These are phyloP conservation scores for Bombycilla garrulus DNA, from an alignment of 2,113 vertebrate genomes.

Conservation along the genomic window DNA sequence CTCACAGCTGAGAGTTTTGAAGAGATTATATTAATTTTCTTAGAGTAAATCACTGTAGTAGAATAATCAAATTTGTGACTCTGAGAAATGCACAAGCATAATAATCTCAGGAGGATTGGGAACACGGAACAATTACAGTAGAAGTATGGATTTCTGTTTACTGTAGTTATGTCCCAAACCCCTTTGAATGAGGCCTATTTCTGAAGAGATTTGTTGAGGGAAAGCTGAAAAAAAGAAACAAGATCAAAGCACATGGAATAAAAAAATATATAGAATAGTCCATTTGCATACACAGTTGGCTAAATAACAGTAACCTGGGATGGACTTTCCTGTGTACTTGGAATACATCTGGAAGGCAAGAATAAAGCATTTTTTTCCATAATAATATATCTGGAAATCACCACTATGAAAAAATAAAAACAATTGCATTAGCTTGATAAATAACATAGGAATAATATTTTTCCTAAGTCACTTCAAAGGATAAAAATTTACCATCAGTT, in stretches of 20 bases:
- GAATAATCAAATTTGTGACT: constrained; percentile 15
- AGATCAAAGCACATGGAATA: not conserved
- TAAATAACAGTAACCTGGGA: not conserved
- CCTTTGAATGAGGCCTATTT: not conserved
- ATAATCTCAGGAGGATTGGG: not conserved
- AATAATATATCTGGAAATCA: not conserved
- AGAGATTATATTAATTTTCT: constrained; percentile 10
- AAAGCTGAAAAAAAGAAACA: not conserved
- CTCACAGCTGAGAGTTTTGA: not conserved
- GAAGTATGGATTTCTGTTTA: not conserved
- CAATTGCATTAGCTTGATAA: not conserved
- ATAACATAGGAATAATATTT: not conserved
- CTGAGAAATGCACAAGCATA: not conserved
- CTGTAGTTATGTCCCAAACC: not conserved
- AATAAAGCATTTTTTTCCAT: not conserved
- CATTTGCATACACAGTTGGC: not conserved
- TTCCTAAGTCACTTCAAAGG: not conserved
- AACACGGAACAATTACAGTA: not conserved
- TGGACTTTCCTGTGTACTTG: not conserved
- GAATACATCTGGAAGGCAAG: not conserved
- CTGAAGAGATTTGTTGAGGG: not conserved
- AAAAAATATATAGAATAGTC: not conserved
- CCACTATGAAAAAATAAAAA: not conserved
- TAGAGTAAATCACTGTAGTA: not conserved
- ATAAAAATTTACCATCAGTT: not conserved